These are phyloP conservation scores for Leistus spinibarbis DNA, from an alignment of 2,888 invertebrate species.

Conservation along the genomic window DNA sequence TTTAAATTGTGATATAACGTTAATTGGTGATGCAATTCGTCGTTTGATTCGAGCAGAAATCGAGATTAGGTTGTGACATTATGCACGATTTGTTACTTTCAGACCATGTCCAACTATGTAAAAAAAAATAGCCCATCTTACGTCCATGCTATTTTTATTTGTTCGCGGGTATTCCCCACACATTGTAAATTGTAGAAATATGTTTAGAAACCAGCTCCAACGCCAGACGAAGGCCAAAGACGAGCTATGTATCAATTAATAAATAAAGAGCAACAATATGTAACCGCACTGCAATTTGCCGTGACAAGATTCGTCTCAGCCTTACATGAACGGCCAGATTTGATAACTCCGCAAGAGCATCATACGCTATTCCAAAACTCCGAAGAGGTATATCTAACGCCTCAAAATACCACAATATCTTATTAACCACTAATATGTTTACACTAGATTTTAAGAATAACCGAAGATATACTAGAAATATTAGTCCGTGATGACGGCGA, in stretches of 20 bases:
- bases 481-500: constrained; percentile 77
- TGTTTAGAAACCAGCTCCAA: constrained; percentile 54
- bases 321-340: constrained; percentile 74
- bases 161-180: constrained; percentile 51
- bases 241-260: constrained; percentile 77
- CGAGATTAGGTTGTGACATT: too few relatives aligned
- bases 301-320: constrained; percentile 79
- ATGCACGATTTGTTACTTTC: too few relatives aligned
- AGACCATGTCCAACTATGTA: too few relatives aligned
- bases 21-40: too few relatives aligned
- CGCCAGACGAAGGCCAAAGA: constrained; percentile 66
- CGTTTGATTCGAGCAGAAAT: too few relatives aligned
- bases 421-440: too few relatives aligned
- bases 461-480: constrained; percentile 81
- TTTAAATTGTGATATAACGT: too few relatives aligned
- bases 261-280: constrained; percentile 79
- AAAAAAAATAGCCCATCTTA: too few relatives aligned
- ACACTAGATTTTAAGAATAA: constrained; percentile 70
- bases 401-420: too few relatives aligned
- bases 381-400: constrained; percentile 68
- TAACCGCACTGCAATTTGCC: constrained; percentile 78
- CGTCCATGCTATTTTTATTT: too few relatives aligned
- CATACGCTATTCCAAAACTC: constrained; percentile 82
- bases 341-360: constrained; percentile 78
- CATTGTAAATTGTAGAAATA: constrained; percentile 41